Conservation (phyloP, 2,888 invertebrate species). For the Alitta virens region DNA sequence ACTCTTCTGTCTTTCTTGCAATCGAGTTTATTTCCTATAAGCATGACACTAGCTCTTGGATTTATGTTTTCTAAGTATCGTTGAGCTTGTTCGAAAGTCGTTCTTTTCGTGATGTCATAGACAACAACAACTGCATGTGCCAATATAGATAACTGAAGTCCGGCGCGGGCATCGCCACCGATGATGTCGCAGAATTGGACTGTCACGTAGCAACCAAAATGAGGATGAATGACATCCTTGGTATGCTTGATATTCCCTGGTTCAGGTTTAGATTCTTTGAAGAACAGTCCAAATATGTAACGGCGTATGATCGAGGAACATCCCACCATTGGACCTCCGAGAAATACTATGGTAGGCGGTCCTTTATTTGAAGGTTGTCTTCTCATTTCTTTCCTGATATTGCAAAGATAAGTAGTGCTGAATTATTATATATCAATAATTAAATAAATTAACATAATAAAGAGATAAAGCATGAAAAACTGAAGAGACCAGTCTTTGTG, state of each 20-base stretch:
- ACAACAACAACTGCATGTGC: constrained; percentile 25
- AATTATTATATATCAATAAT: no score
- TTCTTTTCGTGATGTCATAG: constrained; percentile 25
- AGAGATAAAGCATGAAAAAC: no score
- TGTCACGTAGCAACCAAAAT: constrained; percentile 10
- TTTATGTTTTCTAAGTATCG: constrained; percentile 18
- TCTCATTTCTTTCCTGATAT: background rate
- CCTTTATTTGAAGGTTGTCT: background rate
- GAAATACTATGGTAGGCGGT: constrained; percentile 17
- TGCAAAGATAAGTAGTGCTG: no score
- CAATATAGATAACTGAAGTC: constrained; percentile 17
- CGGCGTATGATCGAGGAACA: constrained; percentile 17
- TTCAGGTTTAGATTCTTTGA: constrained; percentile 17
- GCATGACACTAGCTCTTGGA: constrained; percentile 20
- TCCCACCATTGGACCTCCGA: constrained; percentile 22
- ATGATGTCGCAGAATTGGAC: constrained; percentile 26
- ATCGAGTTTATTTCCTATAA: constrained; percentile 21
- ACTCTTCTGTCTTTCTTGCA: constrained; percentile 9
- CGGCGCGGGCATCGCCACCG: constrained; percentile 13
- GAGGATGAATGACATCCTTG: constrained; percentile 7
- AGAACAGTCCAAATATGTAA: constrained; percentile 13
- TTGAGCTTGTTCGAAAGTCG: constrained; percentile 24
- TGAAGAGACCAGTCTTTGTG: no score
- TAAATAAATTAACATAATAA: no score
- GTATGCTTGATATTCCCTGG: constrained; percentile 20